A percentile compares a stretch with the other conserved stretches of the same genome.
These are phyloP conservation scores for Threskiornis aethiopicus DNA, from an alignment of 2,797 vertebrate species.

Conservation along the genomic window DNA sequence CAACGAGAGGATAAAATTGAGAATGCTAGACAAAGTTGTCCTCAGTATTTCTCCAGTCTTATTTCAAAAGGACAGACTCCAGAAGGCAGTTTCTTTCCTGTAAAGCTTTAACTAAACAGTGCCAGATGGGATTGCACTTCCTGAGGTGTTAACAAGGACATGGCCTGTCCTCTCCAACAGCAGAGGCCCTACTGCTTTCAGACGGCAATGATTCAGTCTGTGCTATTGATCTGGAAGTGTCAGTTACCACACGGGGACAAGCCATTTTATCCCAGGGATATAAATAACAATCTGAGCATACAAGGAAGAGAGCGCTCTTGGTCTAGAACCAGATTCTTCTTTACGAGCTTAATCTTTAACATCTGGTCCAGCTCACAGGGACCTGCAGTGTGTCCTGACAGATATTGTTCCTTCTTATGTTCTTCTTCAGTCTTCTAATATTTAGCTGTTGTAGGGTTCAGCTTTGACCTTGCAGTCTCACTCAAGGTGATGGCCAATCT, in stretches of 20 bases:
- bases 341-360: neutral
- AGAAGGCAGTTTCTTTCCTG: conserved; percentile 20
- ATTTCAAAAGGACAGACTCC: conserved; percentile 16
- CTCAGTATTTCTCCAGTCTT: neutral
- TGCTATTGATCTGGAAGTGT: conserved; percentile 47
- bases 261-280: neutral
- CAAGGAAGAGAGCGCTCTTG: neutral
- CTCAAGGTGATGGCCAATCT: neutral
- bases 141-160: conserved; percentile 47
- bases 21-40: neutral
- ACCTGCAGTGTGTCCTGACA: neutral
- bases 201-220: neutral
- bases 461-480: neutral
- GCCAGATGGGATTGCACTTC: conserved; percentile 42
- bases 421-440: neutral
- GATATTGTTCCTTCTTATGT: neutral
- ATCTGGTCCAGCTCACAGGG: neutral
- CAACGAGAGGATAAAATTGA: neutral
- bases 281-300: conserved; percentile 31
- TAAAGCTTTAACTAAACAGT: conserved; percentile 1
- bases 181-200: neutral
- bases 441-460: neutral
- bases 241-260: neutral
- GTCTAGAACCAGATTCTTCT: conserved; percentile 11
- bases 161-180: neutral